A percentile compares a stretch with the other conserved stretches of the same genome.
These are phyloP conservation scores for Opisthograptis luteolata DNA, from an alignment of 2,888 invertebrate genomes.

Conservation along the genomic window DNA sequence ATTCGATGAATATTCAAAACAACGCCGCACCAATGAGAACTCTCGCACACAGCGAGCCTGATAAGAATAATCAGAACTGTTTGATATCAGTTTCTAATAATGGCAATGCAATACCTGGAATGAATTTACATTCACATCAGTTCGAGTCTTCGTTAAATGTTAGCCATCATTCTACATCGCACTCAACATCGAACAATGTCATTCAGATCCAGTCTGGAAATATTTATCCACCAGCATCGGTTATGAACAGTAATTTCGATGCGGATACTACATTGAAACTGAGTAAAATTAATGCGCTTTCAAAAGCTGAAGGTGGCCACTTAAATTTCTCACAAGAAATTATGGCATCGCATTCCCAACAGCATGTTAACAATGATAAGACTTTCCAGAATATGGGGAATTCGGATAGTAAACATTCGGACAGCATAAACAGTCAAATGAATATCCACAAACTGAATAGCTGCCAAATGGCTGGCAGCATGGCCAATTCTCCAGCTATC, in stretches of 20 bases:
- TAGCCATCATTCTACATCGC: conserved; percentile 69
- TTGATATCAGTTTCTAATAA: conserved; percentile 64
- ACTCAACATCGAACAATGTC: conserved; percentile 72
- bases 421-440: conserved; percentile 64
- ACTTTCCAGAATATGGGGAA: conserved; percentile 73
- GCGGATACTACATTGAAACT: conserved; percentile 76
- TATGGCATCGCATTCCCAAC: conserved; percentile 78
- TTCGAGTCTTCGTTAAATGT: conserved; percentile 68
- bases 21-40: conserved; percentile 57
- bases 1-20: conserved; percentile 63
- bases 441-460: conserved; percentile 76
- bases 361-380: conserved; percentile 74
- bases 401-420: conserved; percentile 67
- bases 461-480: conserved; percentile 71
- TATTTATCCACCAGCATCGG: conserved; percentile 72
- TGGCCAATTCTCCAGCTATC: conserved; percentile 66
- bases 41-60: conserved; percentile 62
- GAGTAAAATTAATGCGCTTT: conserved; percentile 77
- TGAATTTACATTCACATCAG: conserved; percentile 71
- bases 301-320: conserved; percentile 77
- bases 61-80: conserved; percentile 71
- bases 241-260: conserved; percentile 73
- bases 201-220: conserved; percentile 79
- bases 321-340: conserved; percentile 79
- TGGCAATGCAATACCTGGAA: conserved; percentile 54